Conservation (phyloP, 2,888 invertebrate genomes). For the Bembecia ichneumoniformis region DNA sequence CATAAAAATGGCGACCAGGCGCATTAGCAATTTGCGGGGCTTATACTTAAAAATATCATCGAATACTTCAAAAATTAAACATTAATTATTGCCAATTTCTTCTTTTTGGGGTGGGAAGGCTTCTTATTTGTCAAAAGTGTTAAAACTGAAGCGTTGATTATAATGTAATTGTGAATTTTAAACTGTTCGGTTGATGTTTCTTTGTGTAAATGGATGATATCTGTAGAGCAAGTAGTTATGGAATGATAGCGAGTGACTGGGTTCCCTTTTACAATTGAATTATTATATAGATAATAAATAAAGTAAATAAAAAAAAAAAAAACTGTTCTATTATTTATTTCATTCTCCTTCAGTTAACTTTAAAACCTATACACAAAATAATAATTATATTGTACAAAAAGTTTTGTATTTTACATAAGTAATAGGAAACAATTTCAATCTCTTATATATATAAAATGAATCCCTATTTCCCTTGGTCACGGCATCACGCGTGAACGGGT, state of each 20-base stretch:
- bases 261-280: slow-evolving; percentile 71
- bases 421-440: no score
- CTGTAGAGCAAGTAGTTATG: slow-evolving; percentile 64
- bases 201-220: slow-evolving; percentile 69
- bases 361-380: slow-evolving; percentile 32
- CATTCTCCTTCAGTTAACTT: not conserved
- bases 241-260: slow-evolving; percentile 66
- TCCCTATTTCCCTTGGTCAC: no score
- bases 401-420: no score
- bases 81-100: no score
- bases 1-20: no score
- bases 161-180: slow-evolving; percentile 71
- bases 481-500: no score
- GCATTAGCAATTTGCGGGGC: no score
- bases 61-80: no score
- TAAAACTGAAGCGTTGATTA: slow-evolving; percentile 58
- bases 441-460: no score
- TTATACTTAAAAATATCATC: no score
- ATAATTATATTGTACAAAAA: slow-evolving; percentile 49
- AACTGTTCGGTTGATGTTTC: slow-evolving; percentile 67
- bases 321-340: slow-evolving; percentile 19
- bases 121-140: not conserved
- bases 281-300: slow-evolving; percentile 49
- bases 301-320: slow-evolving; percentile 53
- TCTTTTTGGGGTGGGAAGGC: no score